Evolutionary conservation across 2,888 invertebrate species (phyloP), one percentile per base, ranked within the genome.

Genomic region (Cinara cedri): DNA sequence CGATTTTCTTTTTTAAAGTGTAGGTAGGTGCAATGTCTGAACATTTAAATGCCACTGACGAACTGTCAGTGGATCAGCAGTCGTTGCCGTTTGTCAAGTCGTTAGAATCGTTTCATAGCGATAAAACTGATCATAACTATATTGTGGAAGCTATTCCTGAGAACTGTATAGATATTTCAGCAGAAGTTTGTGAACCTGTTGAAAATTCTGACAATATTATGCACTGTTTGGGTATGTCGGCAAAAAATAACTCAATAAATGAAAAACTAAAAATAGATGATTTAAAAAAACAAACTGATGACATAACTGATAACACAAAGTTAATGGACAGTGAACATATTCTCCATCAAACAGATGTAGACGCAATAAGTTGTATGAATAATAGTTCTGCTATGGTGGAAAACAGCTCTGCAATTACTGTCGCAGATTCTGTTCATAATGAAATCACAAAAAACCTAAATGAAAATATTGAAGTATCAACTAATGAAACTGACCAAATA

Each of bases 11-110:
- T 34, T 3, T 4, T 3, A 34, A 34, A 34, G 34, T 70, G 0
- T 34, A 21, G 11, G 19, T n/a, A 10, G 49, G 26, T 55, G 9
- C 46, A 10, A 74, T 74, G 72, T 49, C 72, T 3, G 72, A 74
- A 21, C 34, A 62, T 21, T 49, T 62, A 19, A 62, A 63, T 21
- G 16, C 21, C 16, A 34, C 21, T 19, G 3, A 26, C 11, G 62
- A 63, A 34, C 8, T 11, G 8, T 21, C 51, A 6, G 34, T 8
- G 19, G 51, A 49, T 21, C 49, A 60, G 1, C 49, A 51, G 34
- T 21, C 16, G 14, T 34, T 72, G 2, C 49, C 26, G 26, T 74
- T 19, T 51, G 26, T 11, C 9, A 44, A 72, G 13, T 57, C 57
- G 21, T 16, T 74, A 0, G 72, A 62, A 62, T 42, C 51, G 10